Conservation (phyloP, 2,113 vertebrate species). For the Uria aalge region DNA sequence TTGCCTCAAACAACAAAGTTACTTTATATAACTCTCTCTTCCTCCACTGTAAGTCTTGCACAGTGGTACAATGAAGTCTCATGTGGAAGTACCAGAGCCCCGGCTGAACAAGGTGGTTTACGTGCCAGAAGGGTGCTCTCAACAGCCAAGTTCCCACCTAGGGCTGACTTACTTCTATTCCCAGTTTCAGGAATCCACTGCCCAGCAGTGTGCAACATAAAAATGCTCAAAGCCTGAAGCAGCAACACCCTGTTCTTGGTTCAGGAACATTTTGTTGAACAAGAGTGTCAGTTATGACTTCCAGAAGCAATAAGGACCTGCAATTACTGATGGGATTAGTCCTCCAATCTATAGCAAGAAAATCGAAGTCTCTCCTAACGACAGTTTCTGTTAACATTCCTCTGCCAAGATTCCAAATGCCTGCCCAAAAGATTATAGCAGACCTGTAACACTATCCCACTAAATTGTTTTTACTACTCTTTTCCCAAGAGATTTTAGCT, state of each 20-base stretch:
- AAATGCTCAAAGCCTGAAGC: background rate
- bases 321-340: background rate
- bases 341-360: background rate
- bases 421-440: background rate
- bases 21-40: background rate
- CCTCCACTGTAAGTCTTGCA: background rate
- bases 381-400: background rate
- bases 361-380: background rate
- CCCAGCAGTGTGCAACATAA: background rate
- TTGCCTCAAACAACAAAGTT: background rate
- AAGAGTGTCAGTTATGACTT: background rate
- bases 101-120: background rate
- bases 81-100: no score
- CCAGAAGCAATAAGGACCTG: background rate
- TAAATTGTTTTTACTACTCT: background rate
- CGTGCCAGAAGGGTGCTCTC: accelerated
- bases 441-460: background rate
- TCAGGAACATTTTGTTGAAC: background rate
- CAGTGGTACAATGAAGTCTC: background rate
- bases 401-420: background rate
- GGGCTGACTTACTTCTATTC: background rate
- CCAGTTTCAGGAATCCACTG: background rate
- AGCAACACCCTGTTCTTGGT: background rate
- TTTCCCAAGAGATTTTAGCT: background rate
- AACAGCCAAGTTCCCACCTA: background rate